These are phyloP conservation scores for Triplophysa yarkandensis DNA, from an alignment of 2,797 vertebrate species.

Conservation along the genomic window DNA sequence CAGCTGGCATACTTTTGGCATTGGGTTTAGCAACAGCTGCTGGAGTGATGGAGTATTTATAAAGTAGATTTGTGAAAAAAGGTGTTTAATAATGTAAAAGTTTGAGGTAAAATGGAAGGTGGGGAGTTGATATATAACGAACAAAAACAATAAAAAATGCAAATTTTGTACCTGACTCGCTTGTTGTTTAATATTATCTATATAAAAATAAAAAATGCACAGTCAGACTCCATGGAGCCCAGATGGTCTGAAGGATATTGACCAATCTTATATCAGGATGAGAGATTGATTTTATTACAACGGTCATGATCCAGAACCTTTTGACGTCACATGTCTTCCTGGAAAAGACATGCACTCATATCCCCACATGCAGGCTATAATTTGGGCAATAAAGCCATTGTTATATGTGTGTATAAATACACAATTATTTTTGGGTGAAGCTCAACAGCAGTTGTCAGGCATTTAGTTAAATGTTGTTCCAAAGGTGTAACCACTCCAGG, in stretches of 20 bases:
- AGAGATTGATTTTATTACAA: constrained; percentile 48
- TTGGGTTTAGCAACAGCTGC: constrained; percentile 49
- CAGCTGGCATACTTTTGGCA: constrained; percentile 49
- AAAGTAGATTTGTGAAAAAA: constrained; percentile 3
- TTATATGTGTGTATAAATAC: no score
- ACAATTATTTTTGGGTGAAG: constrained; percentile 36
- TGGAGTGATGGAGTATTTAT: constrained; percentile 1
- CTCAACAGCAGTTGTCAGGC: constrained; percentile 31
- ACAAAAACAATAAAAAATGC: background rate
- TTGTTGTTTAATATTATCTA: constrained; percentile 10
- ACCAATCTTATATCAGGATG: constrained; percentile 16
- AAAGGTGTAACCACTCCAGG: background rate
- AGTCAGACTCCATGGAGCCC: background rate
- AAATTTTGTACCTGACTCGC: background rate
- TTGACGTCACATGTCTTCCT: constrained; percentile 42
- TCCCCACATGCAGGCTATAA: background rate
- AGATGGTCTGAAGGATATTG: background rate
- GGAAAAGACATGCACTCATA: constrained; percentile 42
- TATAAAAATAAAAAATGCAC: background rate
- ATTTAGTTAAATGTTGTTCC: no score
- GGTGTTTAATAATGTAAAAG: background rate
- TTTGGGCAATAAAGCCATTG: constrained; percentile 16
- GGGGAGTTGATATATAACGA: background rate
- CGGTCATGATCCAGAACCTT: constrained; percentile 35
- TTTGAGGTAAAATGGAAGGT: background rate